A percentile compares a stretch with the other conserved stretches of the same genome.
Conservation (phyloP, 2,888 invertebrate species). For the Andrena haemorrhoa region DNA sequence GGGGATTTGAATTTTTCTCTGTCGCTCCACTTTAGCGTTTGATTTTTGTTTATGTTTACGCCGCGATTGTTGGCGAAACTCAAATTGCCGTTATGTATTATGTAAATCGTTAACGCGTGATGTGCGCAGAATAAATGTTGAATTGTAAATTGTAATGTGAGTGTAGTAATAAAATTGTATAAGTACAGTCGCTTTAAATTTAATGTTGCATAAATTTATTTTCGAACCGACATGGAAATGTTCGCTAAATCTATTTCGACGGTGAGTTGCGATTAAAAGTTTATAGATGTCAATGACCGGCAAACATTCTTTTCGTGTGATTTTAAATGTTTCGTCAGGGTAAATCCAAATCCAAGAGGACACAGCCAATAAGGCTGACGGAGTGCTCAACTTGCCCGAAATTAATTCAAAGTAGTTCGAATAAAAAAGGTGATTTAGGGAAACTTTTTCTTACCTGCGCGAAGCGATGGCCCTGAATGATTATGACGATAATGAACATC, state of each 20-base stretch:
- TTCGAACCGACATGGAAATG: background rate
- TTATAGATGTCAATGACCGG: background rate
- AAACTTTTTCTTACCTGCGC: background rate
- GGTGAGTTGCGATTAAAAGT: constrained; percentile 9
- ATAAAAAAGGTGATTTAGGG: constrained; percentile 22
- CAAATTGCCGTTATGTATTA: background rate
- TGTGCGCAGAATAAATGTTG: background rate
- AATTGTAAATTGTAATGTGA: background rate
- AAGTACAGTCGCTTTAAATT: background rate
- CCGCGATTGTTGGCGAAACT: background rate
- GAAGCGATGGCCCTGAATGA: background rate
- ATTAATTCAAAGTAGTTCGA: background rate
- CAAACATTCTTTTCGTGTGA: background rate
- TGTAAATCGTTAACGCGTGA: background rate
- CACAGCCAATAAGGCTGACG: background rate
- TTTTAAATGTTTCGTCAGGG: constrained; percentile 8
- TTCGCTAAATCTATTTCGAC: constrained; percentile 2
- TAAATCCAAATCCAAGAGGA: constrained; percentile 19
- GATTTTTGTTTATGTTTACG: background rate
- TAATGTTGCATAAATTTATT: background rate
- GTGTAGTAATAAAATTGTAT: background rate
- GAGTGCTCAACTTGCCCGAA: constrained; percentile 16
- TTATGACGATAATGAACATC: background rate
- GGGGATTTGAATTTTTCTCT: constrained; percentile 34
- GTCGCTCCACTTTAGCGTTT: background rate